Base-by-base conservation (phyloP, 2,797 vertebrate species). In the Chromobotia macracanthus region DNA sequence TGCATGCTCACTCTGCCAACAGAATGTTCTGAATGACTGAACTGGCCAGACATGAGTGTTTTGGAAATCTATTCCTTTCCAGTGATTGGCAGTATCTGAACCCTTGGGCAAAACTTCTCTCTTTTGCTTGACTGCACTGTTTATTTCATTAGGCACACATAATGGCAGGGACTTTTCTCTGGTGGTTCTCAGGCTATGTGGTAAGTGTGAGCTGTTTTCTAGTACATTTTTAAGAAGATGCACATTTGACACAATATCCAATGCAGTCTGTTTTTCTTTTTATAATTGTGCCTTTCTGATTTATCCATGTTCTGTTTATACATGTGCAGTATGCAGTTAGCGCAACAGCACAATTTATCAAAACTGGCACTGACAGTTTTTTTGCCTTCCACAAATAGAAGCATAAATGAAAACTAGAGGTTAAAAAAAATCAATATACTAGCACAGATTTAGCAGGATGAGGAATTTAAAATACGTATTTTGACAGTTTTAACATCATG, bases 121-220 rank as follows among this genome's bases (percentile, higher is more conserved):
- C 75, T 69, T 81, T 80, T 79, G 77, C 66, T 78, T 79, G 60
- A 68, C 75, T 78, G 61, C 84, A 86, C 89, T 91, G 91, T 89
- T 92, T 91, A 91, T 72, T 83, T 83, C 72, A 80, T 83, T 80
- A 83, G 77, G 72, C 82, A 80, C 68, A 72, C 67, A 83, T 87
- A 90, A 90, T 90, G 86, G 31, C 55, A 80, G 65, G 84, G 51
- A 74, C 74, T 87, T 86, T 87, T 84, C n/a, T 0, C 6, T 60
- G 16, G 82, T 80, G 23, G 25, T 63, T 83, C 53, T 77, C 69
- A 77, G 67, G 63, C 51, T 69, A 69, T 66, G 50, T 58, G 50
- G 76, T 75, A 48, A 50, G 48, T 92, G 90, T 89, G 89, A 74
- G 46, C 31, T 71, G 12, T 53, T 76, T 67, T 67, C 55, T 31